Evolutionary conservation across 2,888 invertebrate genomes (phyloP).

Genomic region (Epicampocera succincta): DNA sequence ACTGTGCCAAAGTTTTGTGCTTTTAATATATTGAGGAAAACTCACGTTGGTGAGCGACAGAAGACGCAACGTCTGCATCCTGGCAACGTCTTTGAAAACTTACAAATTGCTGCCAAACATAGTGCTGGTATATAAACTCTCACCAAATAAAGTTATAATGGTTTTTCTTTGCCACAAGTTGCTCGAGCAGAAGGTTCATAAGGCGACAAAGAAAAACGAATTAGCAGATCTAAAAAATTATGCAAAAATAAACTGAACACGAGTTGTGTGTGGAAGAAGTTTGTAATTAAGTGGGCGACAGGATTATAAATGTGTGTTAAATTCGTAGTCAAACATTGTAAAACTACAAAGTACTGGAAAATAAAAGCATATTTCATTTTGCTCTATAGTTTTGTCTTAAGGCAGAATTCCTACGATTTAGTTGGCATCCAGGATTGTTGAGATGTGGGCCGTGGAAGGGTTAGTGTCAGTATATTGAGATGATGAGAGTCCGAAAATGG

Average conservation of each 20-base stretch:
- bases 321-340: conserved; percentile 57
- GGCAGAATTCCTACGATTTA: not conserved
- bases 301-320: conserved; percentile 65
- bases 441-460: conserved; percentile 3
- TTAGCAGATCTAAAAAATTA: not conserved
- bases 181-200: conserved; percentile 5
- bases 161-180: conserved; percentile 42
- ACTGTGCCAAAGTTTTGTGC: conserved; percentile 4
- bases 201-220: not conserved
- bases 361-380: conserved; percentile 41
- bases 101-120: conserved; percentile 25
- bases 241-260: conserved; percentile 46
- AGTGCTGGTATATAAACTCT: conserved; percentile 49
- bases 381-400: not conserved
- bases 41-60: not conserved
- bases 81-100: not conserved
- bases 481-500: no score
- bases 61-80: conserved; percentile 32
- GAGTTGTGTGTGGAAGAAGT: conserved; percentile 46
- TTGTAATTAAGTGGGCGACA: conserved; percentile 69
- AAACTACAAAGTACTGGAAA: conserved; percentile 48
- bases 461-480: no score
- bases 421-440: not conserved
- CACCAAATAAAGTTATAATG: conserved; percentile 60
- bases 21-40: conserved; percentile 52